Evolutionary conservation across 1,140 invertebrate species (phyloP), one percentile per base, ranked within the genome.

Genomic region (Whitmania pigra): DNA sequence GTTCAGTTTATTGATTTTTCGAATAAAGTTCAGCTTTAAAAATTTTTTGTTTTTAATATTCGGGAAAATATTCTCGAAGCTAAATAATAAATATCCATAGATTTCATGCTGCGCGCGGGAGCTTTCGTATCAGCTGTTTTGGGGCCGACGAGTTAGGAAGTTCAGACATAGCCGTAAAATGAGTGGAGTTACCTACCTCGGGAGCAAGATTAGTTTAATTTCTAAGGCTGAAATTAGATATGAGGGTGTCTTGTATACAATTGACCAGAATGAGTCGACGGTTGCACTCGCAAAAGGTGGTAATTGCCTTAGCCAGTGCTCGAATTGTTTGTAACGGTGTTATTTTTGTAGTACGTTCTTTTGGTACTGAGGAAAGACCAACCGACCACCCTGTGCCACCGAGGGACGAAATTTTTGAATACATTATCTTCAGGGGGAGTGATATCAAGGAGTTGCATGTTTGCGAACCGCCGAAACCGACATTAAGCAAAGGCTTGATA

Each of bases 141-240:
- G 43, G 15, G 43, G 13, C 9, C 43, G 9, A 49, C 43, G 5
- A 17, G 11, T 13, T 49, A 13, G 43, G 15, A 17, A 17, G 43
- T 49, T 49, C 43, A 13, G 9, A 15, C 43, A 17, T 49, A 0
- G 67, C 67, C 1, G n/a, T 68, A 40, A 29, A 29, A 68, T 68
- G 67, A 53, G 36, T 31, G 36, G 69, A 4, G 53, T 80, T 71
- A 80, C 81, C 73, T 96, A 97, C 86, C 87, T 99, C 79, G 97
- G 97, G 84, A 97, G 93, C 80, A 99, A 97, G 85, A 99, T 99
- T 82, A 97, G 94, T 86, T 87, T 99, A 80, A 97, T 99, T 87
- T 98, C 95, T 72, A 99, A 99, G 85, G 93, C 96, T 73, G 94
- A 98, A 86, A 99, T 99, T 83, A 88, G 97, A 72, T 99, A 99